A percentile compares a stretch with the other conserved stretches of the same genome.
These are phyloP conservation scores for Trisateles emortualis DNA, from an alignment of 2,888 invertebrate species.

Conservation along the genomic window DNA sequence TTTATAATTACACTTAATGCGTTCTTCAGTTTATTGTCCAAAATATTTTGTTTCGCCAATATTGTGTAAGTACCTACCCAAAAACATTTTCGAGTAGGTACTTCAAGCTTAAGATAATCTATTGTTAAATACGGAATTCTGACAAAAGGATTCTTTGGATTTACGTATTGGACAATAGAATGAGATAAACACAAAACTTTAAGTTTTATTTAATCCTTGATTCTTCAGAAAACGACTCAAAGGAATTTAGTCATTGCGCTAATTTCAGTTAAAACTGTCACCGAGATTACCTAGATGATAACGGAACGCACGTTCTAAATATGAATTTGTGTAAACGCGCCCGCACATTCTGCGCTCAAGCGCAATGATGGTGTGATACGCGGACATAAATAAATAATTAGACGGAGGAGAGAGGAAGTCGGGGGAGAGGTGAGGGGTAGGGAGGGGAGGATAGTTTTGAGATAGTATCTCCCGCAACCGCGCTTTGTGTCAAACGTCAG, in stretches of 20 bases:
- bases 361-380: constrained; percentile 84
- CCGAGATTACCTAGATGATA: constrained; percentile 80
- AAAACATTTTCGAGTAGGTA: constrained; percentile 11
- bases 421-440: constrained; percentile 58
- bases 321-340: constrained; percentile 75
- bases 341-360: constrained; percentile 76
- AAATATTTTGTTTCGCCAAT: constrained; percentile 9
- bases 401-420: constrained; percentile 76
- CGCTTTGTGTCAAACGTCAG: constrained; percentile 87
- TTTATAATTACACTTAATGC: constrained; percentile 8
- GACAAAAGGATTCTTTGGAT: constrained; percentile 43
- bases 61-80: constrained; percentile 1
- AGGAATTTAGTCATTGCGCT: constrained; percentile 53
- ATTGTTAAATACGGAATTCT: constrained; percentile 45
- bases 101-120: constrained; percentile 32
- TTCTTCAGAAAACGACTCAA: constrained; percentile 28
- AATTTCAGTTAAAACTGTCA: constrained; percentile 65
- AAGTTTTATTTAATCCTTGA: constrained; percentile 19
- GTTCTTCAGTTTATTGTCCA: constrained; percentile 4
- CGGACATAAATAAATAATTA: constrained; percentile 85
- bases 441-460: constrained; percentile 76
- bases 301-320: constrained; percentile 74
- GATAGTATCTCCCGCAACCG: constrained; percentile 83
- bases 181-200: constrained; percentile 35
- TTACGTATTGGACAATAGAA: constrained; percentile 46